A percentile compares a stretch with the other conserved stretches of the same genome.
Evolutionary conservation across 92 coral and sea anemone genomes (phyloP).

Genomic region (Isaurus tuberculatus): DNA sequence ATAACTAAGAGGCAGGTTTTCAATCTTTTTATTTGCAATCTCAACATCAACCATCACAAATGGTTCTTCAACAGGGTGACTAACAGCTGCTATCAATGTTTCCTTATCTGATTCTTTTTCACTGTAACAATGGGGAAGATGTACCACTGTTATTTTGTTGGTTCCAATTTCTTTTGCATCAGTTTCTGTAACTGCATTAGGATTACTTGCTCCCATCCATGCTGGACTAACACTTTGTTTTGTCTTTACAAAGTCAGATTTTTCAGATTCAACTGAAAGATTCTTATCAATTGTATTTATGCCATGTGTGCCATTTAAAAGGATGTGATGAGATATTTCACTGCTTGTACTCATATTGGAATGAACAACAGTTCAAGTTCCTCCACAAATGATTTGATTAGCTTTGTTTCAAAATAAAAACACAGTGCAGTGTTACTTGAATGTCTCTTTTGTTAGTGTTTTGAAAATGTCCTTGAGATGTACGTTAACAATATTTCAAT

Average conservation of each 20-base stretch:
- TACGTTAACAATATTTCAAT: neutral
- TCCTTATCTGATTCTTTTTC: slow-evolving; percentile 19
- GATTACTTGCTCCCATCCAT: slow-evolving; percentile 11
- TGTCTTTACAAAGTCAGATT: neutral
- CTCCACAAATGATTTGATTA: neutral
- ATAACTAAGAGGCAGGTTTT: slow-evolving; percentile 55
- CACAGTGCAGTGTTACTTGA: neutral
- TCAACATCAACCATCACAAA: slow-evolving; percentile 61
- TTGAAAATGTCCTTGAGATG: neutral
- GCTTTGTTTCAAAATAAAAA: neutral
- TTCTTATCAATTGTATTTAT: slow-evolving; percentile 4
- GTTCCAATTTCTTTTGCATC: neutral
- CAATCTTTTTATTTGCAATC: slow-evolving; percentile 59
- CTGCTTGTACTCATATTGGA: slow-evolving; percentile 23
- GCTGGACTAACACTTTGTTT: slow-evolving; percentile 14
- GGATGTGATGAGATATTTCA: neutral
- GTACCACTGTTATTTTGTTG: slow-evolving; percentile 36
- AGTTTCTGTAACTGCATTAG: neutral
- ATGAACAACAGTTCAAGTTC: neutral
- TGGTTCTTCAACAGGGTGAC: slow-evolving; percentile 29
- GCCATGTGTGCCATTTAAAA: neutral
- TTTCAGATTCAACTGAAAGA: neutral
- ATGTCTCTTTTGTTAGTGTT: neutral
- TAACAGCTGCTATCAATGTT: slow-evolving; percentile 25
- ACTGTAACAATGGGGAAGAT: slow-evolving; percentile 27